phyloP scores from a whole-genome alignment of 2,888 invertebrate species.

The Monoplex corrugatus region DNA sequence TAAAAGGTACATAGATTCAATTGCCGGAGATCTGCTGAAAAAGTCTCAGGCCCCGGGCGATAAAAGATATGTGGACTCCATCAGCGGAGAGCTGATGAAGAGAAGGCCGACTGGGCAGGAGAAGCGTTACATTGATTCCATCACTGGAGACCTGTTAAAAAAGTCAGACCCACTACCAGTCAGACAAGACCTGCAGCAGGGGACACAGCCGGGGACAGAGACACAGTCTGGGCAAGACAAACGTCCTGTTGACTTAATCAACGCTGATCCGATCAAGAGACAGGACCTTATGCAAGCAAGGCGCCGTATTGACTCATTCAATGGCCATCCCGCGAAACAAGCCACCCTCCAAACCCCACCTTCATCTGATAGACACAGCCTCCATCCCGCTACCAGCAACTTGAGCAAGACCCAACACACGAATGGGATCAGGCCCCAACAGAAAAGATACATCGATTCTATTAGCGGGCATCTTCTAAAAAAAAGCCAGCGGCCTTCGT shows the following conservation, averaged over 20 bases:
- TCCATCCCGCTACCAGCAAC: too few species aligned
- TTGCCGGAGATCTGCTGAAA: background rate
- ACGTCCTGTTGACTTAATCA: background rate
- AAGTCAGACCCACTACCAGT: too few species aligned
- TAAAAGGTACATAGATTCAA: conserved; percentile 29
- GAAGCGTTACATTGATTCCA: conserved; percentile 15
- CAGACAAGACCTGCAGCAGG: too few species aligned
- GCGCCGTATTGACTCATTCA: background rate
- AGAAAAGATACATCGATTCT: conserved; percentile 20
- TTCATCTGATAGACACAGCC: too few species aligned
- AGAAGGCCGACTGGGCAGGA: background rate
- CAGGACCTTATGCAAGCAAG: background rate
- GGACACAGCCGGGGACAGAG: too few species aligned
- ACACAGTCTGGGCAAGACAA: background rate
- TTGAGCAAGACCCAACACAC: too few species aligned
- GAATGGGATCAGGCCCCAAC: too few species aligned
- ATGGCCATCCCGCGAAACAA: too few species aligned
- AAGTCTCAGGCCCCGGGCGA: background rate
- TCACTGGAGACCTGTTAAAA: background rate
- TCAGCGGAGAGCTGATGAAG: background rate
- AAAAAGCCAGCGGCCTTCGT: background rate
- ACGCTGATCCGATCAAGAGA: background rate
- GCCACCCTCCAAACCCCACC: too few species aligned
- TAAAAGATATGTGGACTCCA: background rate
- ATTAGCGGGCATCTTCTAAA: background rate